Conservation (phyloP, 2,888 invertebrate species). For the Girardia tigrina region DNA sequence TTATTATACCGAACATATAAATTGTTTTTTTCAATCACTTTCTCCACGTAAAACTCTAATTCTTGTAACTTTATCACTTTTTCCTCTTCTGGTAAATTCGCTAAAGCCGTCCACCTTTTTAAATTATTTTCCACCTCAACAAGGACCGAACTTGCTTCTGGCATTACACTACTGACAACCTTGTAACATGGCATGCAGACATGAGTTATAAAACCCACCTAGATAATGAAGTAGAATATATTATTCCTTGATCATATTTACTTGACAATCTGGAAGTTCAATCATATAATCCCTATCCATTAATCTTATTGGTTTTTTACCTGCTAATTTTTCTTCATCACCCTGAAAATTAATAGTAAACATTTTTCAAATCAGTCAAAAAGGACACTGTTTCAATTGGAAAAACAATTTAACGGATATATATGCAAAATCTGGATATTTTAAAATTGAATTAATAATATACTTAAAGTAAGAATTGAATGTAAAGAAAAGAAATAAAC, state of each 20-base stretch:
- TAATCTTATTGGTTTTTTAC: slow-evolving; percentile 64
- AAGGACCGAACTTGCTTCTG: background rate
- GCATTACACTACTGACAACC: background rate
- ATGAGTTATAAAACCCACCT: background rate
- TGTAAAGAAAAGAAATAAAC: too few species aligned
- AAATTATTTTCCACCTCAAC: background rate
- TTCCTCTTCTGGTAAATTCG: background rate
- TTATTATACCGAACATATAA: background rate
- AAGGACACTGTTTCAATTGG: too few species aligned
- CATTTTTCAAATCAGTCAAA: too few species aligned
- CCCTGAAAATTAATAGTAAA: slow-evolving; percentile 49
- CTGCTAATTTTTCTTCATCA: slow-evolving; percentile 60
- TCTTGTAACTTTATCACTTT: background rate
- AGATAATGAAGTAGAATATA: background rate
- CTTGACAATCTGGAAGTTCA: slow-evolving; percentile 65
- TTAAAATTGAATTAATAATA: too few species aligned
- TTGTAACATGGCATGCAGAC: background rate
- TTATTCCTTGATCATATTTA: slow-evolving; percentile 41
- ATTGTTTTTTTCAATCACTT: background rate
- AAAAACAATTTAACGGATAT: too few species aligned
- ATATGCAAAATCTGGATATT: too few species aligned
- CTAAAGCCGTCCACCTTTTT: background rate
- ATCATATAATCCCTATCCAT: slow-evolving; percentile 64
- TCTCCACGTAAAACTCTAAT: background rate
- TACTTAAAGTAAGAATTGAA: too few species aligned